These are phyloP conservation scores for Palythoa heliodiscus DNA, from an alignment of 92 coral and sea anemone species.

Conservation along the genomic window DNA sequence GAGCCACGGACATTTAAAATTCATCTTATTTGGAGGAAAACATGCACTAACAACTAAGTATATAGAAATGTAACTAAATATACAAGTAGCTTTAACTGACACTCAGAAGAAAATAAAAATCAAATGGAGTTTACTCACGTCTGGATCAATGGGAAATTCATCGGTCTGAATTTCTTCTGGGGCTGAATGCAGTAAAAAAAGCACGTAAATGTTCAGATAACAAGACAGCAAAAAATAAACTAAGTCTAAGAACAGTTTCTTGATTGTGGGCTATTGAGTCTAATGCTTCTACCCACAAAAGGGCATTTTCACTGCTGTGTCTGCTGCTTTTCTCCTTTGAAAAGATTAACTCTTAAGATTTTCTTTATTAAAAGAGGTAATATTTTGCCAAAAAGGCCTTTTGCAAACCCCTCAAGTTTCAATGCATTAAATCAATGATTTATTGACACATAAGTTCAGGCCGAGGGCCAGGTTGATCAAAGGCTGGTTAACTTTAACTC, in stretches of 20 bases:
- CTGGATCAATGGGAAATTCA: conserved; percentile 95
- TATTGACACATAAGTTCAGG: no score
- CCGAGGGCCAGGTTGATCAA: no score
- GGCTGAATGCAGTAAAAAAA: conserved; percentile 51
- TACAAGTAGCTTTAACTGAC: neutral
- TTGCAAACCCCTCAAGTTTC: no score
- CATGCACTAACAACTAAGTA: neutral
- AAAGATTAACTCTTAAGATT: no score
- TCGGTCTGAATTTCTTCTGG: conserved; percentile 85
- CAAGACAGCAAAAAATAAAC: neutral
- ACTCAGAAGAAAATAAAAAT: neutral
- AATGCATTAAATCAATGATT: no score
- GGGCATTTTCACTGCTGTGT: no score
- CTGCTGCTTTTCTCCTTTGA: neutral
- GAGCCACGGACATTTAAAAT: no score
- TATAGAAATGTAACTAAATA: neutral
- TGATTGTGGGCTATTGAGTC: neutral
- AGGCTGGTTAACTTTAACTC: no score
- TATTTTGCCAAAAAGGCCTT: no score
- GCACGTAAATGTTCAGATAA: neutral
- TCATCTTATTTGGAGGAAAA: neutral
- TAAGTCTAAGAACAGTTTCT: neutral
- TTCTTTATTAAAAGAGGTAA: no score
- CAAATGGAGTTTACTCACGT: conserved; percentile 56
- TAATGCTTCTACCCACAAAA: no score